Evolutionary conservation across 2,888 invertebrate genomes (phyloP), one percentile per base, ranked within the genome.

Genomic region (Laothoe populi): DNA sequence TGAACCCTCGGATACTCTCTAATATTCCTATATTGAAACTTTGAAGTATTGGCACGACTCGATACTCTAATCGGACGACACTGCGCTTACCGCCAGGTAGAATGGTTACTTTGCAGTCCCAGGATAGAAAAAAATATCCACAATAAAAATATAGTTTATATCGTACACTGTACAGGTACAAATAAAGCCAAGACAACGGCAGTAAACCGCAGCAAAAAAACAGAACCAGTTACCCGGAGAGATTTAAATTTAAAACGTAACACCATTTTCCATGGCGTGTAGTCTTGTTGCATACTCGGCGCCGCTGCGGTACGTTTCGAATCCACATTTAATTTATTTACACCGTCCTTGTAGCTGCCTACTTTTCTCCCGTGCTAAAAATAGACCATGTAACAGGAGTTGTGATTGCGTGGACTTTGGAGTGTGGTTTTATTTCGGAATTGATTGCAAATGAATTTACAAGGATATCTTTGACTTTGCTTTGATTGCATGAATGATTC

Each of bases 281-380:
- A 24, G 1, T 53, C 31, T 44, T 59, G 26, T 44, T 45, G 59
- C 45, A 44, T 31, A 38, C 38, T 38, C 38, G 38, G 5, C 13
- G 38, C 38, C 19, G 44, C 46, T 45, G n/a, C 57, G 46, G 62
- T 44, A 40, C 49, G 64, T 57, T 23, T 58, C 60, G 62, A 53
- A 62, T 59, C 61, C 45, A 46, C 24, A 63, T 63, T 70, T 70
- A 68, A 73, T 73, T 73, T 73, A 70, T 73, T 70, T 67, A 45
- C 65, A 42, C 31, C 24, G 60, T 60, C 21, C 60, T n/a, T 16
- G 48, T 24, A 16, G 53, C 19, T 35, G 31, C 35, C 35, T 19
- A 53, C 53, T 53, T 35, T 31, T 4, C 13, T n/a, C 26, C n/a
- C 13, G n/a, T 21, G 31, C n/a, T 31, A 35, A 53, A 53, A 53